Base-by-base conservation (phyloP, 1,140 invertebrate species). In the Diachasmimorpha longicaudata region DNA sequence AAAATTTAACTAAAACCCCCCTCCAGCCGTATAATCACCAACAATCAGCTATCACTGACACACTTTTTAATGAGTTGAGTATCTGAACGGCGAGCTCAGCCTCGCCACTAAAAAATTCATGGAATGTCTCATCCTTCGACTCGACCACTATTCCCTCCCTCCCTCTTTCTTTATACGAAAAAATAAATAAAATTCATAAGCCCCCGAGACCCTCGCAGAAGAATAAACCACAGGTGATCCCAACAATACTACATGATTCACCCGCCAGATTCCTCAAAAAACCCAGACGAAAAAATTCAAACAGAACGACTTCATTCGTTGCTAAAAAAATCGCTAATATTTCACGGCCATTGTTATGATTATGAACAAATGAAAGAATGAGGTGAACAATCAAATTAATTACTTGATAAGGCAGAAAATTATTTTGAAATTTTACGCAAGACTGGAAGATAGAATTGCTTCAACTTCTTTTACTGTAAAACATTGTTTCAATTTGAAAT, bases 21-120 rank as follows among this genome's bases (percentile, higher is more conserved):
- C 58, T 21, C 52, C 52, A 58, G 52, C 14, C 58, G 31, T 63
- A 63, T 63, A 23, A 25, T 31, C 31, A 31, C 23, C 23, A 63
- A 63, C 58, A 63, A 63, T 63, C 58, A 63, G 58, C 58, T 25
- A 63, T 63, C 58, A 63, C 58, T 63, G 58, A 63, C 58, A 63
- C 21, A 63, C 58, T 63, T 63, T 63, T 63, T 25, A 63, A 63
- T 25, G 58, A 63, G 19, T 63, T 19, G 58, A 63, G 58, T 63
- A 25, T 63, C 58, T 55, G 19, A 63, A 23, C 58, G 16, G 19
- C 58, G 16, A 63, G 23, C 58, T 63, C 23, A 63, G 58, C 8
- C 58, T 63, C 19, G 23, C 6, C 1, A 25, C 6, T 63, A 25
- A 63, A 63, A 63, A 63, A 63, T 25, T 63, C 58, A 63, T 63